Evolutionary conservation across 2,113 vertebrate genomes (phyloP).

Genomic region (Gobius niger): DNA sequence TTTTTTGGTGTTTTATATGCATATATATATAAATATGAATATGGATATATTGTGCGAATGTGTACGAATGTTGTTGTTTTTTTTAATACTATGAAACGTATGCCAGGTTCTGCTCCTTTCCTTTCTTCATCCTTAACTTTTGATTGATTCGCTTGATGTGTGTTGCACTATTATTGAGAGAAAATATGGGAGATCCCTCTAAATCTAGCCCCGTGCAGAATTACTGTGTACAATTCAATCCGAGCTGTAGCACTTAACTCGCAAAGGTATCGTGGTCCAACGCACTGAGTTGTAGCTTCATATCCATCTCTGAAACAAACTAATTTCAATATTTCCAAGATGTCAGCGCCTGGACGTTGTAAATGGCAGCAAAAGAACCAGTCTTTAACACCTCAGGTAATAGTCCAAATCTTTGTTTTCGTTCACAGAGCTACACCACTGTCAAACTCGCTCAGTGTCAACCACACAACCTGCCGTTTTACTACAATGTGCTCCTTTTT

Average conservation of each 20-base stretch:
- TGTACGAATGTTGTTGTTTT: constrained; percentile 77
- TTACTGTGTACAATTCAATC: constrained; percentile 34
- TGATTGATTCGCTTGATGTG: constrained; percentile 56
- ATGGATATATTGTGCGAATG: constrained; percentile 80
- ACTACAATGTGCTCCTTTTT: constrained; percentile 20
- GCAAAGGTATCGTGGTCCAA: background rate
- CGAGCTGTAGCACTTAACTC: constrained; percentile 29
- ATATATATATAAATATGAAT: constrained; percentile 71
- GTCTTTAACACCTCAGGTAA: constrained; percentile 65
- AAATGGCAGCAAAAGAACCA: constrained; percentile 42
- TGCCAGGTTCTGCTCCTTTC: constrained; percentile 65
- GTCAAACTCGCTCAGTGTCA: constrained; percentile 22
- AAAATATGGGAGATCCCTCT: constrained; percentile 22
- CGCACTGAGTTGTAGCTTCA: background rate
- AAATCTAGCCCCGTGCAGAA: constrained; percentile 44
- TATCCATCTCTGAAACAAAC: constrained; percentile 2
- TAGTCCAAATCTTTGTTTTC: constrained; percentile 50
- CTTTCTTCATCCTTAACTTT: constrained; percentile 58
- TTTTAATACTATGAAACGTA: constrained; percentile 73
- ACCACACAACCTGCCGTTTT: constrained; percentile 18
- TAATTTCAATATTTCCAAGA: constrained; percentile 13
- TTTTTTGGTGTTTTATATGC: constrained; percentile 80
- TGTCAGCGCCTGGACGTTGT: constrained; percentile 8
- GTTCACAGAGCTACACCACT: constrained; percentile 15
- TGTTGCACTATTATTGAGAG: constrained; percentile 65